Evolutionary conservation across 2,797 vertebrate species (phyloP).

Genomic region (Pteropus rufus): DNA sequence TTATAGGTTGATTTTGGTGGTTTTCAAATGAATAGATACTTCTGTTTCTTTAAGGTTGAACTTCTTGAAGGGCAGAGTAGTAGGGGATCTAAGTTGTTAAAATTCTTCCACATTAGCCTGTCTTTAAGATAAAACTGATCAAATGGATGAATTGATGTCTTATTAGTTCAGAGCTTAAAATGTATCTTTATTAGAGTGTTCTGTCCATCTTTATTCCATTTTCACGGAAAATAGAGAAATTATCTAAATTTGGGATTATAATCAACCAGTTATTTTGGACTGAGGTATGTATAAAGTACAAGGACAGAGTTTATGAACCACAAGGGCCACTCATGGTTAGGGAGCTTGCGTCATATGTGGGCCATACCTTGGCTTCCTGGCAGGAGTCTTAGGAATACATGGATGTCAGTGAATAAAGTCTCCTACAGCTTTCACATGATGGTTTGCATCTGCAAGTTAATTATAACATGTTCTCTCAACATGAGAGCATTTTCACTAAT

Average conservation of each 20-base stretch:
- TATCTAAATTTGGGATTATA: not conserved
- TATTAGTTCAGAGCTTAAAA: not conserved
- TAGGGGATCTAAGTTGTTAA: not conserved
- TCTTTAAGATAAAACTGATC: not conserved
- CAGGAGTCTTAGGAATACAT: not conserved
- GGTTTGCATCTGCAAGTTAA: not conserved
- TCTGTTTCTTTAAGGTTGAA: not conserved
- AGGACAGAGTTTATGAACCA: not conserved
- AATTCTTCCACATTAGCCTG: not conserved
- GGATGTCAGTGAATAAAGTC: not conserved
- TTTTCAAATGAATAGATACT: not conserved
- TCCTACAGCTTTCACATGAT: not conserved
- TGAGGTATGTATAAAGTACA: not conserved
- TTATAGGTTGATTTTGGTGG: not conserved
- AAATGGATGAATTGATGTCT: not conserved
- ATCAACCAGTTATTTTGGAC: not conserved
- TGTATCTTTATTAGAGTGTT: not conserved
- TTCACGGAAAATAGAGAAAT: conserved; percentile 5
- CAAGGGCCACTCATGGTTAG: not conserved
- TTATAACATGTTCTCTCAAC: not conserved
- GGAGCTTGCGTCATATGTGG: not conserved
- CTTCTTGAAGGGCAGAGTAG: not conserved
- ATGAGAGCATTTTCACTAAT: not conserved
- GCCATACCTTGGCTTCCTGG: not conserved
- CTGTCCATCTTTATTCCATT: not conserved